phyloP scores from a whole-genome alignment of 2,113 vertebrate genomes.

The Prinia subflava region DNA sequence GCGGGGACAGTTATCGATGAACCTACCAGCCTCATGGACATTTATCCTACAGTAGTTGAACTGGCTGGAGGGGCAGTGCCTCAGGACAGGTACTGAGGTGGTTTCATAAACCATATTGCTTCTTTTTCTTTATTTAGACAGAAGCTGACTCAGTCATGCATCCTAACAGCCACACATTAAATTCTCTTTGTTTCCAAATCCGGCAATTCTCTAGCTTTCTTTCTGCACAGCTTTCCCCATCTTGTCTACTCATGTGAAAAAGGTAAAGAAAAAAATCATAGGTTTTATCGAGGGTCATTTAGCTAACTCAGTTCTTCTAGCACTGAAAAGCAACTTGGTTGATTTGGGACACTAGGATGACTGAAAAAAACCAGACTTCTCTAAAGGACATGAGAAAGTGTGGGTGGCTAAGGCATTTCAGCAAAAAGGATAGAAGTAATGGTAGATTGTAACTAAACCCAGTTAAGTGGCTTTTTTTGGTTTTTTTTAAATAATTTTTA shows the following conservation, averaged over 20 bases:
- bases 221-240: not conserved
- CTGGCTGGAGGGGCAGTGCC: constrained; percentile 76
- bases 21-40: constrained; percentile 93
- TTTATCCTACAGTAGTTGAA: constrained; percentile 85
- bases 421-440: not conserved
- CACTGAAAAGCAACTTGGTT: not conserved
- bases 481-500: not conserved
- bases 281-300: not conserved
- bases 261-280: not conserved
- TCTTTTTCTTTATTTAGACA: not conserved
- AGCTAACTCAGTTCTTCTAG: not conserved
- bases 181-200: not conserved
- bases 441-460: not conserved
- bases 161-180: not conserved
- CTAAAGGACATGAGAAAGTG: accelerated
- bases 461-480: not conserved
- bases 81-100: constrained; percentile 76
- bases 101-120: not conserved
- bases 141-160: not conserved
- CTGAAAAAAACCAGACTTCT: not conserved
- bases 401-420: not conserved
- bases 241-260: not conserved
- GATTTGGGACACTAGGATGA: not conserved
- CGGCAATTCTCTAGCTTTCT: not conserved
- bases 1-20: constrained; percentile 74